Conservation (phyloP, 2,888 invertebrate species). For the Malachius bipustulatus region DNA sequence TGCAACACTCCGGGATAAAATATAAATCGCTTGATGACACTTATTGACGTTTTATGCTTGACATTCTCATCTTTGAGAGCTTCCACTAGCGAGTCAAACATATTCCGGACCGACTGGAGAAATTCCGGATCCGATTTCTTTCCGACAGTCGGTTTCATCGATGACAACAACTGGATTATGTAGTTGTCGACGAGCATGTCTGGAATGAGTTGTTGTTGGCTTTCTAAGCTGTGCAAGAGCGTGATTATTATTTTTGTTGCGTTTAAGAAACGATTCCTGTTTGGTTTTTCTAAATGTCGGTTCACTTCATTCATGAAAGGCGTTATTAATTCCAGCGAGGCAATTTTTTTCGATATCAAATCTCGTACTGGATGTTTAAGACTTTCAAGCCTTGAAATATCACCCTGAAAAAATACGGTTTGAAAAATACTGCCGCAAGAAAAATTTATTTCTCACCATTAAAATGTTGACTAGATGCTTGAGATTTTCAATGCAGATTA, state of each 20-base stretch:
- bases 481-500: conserved; percentile 48
- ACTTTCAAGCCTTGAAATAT: conserved; percentile 45
- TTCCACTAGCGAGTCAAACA: conserved; percentile 41
- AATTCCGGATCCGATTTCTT: conserved; percentile 47
- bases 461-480: conserved; percentile 45
- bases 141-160: conserved; percentile 47
- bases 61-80: conserved; percentile 41
- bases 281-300: conserved; percentile 39
- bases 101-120: conserved; percentile 44
- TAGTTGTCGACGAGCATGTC: conserved; percentile 52
- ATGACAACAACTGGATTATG: conserved; percentile 49
- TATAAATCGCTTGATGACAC: conserved; percentile 50
- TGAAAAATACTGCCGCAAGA: not conserved
- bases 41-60: conserved; percentile 42
- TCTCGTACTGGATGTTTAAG: conserved; percentile 54
- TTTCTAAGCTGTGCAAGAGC: conserved; percentile 38
- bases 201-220: conserved; percentile 42
- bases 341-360: conserved; percentile 44
- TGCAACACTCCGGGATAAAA: conserved; percentile 59
- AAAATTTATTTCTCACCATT: conserved; percentile 40
- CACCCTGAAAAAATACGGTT: conserved; percentile 41
- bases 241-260: conserved; percentile 47
- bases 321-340: conserved; percentile 40
- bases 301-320: conserved; percentile 48
- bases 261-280: conserved; percentile 47